Evolutionary conservation across 2,888 invertebrate species (phyloP), one percentile per base, ranked within the genome.

Genomic region (Phortica magna): DNA sequence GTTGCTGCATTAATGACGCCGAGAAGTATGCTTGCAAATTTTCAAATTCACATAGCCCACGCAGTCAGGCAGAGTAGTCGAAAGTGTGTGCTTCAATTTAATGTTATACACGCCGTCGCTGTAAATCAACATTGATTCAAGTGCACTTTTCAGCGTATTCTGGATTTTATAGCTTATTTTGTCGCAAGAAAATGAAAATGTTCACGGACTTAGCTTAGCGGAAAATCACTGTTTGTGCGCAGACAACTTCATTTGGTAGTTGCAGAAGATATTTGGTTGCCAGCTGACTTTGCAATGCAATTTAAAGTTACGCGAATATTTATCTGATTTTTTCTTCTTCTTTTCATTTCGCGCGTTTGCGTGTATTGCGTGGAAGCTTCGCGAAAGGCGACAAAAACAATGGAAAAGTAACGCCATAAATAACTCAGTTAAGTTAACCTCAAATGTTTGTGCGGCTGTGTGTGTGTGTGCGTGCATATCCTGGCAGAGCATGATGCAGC

Each of bases 351-450:
- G 19, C 19, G 19, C 1, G 61, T 22, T 22, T 7, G 19, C 19
- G 61, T 19, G 10, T 17, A 55, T 7, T 5, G 55, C n/a, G 17
- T 55, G 19, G 22, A 19, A 14, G 61, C n/a, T 12, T 22, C 31
- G 17, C 22, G 19, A 22, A 61, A 61, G 22, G 17, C 22, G 61
- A 61, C 61, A 61, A 61, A 61, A 61, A 61, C 61, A 61, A 19
- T 17, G n/a, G 31, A 72, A 61, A 74, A 74, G 55, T 67, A 39
- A 57, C 53, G 74, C 67, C 74, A 74, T 74, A 74, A 74, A 74
- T 74, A 74, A 74, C 74, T 74, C 74, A 74, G 67, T 74, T 68
- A 74, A 74, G 55, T 57, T 55, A 67, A 67, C 53, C 65, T 65
- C 65, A 31, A n/a, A 41, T 65, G 19, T 39, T 39, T 65, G 12